phyloP scores from a whole-genome alignment of 2,797 vertebrate species.

The Lutjanus argentimaculatus region DNA sequence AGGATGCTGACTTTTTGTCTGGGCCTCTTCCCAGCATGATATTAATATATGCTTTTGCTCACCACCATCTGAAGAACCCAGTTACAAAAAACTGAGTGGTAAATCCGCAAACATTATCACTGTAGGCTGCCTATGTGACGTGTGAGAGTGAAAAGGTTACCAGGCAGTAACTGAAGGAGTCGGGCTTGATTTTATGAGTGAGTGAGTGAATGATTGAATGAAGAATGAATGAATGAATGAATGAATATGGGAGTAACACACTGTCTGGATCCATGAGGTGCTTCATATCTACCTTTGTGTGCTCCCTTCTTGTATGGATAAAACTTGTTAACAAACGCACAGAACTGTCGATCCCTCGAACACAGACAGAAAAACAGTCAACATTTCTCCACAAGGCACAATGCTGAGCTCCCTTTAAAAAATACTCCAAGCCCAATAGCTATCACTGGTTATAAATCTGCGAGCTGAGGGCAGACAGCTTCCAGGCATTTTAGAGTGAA shows the following conservation, averaged over 20 bases:
- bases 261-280: background rate
- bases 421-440: background rate
- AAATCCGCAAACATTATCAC: background rate
- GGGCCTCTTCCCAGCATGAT: no score
- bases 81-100: background rate
- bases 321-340: background rate
- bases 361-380: background rate
- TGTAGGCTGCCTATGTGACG: background rate
- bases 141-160: background rate
- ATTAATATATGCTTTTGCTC: no score
- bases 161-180: background rate
- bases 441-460: slow-evolving; percentile 21
- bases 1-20: no score
- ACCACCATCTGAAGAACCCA: no score
- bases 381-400: background rate
- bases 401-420: background rate
- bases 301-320: background rate
- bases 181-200: no score
- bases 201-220: no score
- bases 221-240: no score
- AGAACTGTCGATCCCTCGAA: background rate
- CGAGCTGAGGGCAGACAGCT: slow-evolving; percentile 11
- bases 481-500: slow-evolving; percentile 25
- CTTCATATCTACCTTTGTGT: background rate
- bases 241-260: no score